Evolutionary conservation across 2,888 invertebrate species (phyloP), one percentile per base, ranked within the genome.

Genomic region (Nemotelus nigrinus): DNA sequence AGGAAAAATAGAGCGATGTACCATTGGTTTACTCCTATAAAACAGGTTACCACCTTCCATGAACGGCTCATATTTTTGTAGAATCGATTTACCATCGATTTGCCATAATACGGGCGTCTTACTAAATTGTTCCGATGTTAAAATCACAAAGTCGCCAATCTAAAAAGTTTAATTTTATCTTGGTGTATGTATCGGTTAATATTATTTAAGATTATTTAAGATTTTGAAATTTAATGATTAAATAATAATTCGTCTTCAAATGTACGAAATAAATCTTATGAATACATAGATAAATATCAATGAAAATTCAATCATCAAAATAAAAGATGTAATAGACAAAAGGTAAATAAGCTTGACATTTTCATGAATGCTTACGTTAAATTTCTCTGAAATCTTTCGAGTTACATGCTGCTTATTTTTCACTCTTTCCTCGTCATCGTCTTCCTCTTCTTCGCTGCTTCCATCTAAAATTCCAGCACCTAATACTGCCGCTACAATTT

Each of bases 61-160:
- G 83, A 94, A 94, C 3, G 94, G 93, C 85, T 94, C 94, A 83
- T 93, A 95, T 85, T 94, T 95, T 87, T 95, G 94, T 80, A 95
- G 86, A 80, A 95, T 89, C 41, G 93, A 92, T 87, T 94, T 94
- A 0, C 94, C 94, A 85, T 97, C 96, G 74, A 97, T 94, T 86
- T 95, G 92, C 97, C 97, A 97, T 83, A 97, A 92, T 4, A 94
- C 91, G 5, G 96, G 96, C 90, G 93, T 94, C 86, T 95, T 93
- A 85, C 93, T 91, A 78, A 90, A 90, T 81, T 95, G 86, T 87
- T 97, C 96, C 72, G 92, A 90, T 88, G 94, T 94, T 84, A 96
- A 90, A 57, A 95, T 94, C 80, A 97, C 93, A 89, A 96, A 97
- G 84, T 95, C 95, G 63, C 96, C 96, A 80, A 71, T 4, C 77